Evolutionary conservation across 2,888 invertebrate genomes (phyloP), one percentile per base, ranked within the genome.

Genomic region (Candidula unifasciata): DNA sequence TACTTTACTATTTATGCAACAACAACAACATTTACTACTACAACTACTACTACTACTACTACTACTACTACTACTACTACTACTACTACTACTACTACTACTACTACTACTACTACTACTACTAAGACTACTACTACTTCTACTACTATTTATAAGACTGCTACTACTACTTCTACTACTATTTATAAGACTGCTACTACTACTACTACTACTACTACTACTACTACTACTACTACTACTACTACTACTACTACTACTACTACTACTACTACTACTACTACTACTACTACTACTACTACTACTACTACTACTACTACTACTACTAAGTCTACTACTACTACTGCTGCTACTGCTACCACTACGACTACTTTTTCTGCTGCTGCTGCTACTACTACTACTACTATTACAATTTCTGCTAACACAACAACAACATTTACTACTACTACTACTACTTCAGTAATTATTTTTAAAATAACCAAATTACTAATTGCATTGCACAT

Each of bases 281-380:
- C 76, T 76, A 76, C 44, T 44, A 37, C 37, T 76, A 76, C 35
- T 52, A 76, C 76, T 37, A 76, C 76, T 37, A 76, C 44, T 37
- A 76, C 76, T 76, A 76, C 76, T 76, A 76, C 76, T 37, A 76
- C 44, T 76, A 76, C 76, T 76, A 76, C 44, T 76, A 76, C 37
- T 76, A 24, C 44, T 37, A 37, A 5, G 3, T 3, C 44, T 76
- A 8, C 44, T 37, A 24, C 76, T 76, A 37, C 44, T 76, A 5
- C 44, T 76, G 35, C 76, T 37, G 35, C 44, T 76, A 76, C 76
- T 37, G 24, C 76, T 76, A 76, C 76, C 37, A 76, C 52, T 76
- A 37, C 52, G 44, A 76, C 52, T 76, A 76, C 52, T 76, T 37
- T 16, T n/a, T 10, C 35, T 27, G 27, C 71, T 44, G 18, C 60